Evolutionary conservation across 2,797 vertebrate species (phyloP), one percentile per base, ranked within the genome.

Genomic region (Lutjanus campechanus): DNA sequence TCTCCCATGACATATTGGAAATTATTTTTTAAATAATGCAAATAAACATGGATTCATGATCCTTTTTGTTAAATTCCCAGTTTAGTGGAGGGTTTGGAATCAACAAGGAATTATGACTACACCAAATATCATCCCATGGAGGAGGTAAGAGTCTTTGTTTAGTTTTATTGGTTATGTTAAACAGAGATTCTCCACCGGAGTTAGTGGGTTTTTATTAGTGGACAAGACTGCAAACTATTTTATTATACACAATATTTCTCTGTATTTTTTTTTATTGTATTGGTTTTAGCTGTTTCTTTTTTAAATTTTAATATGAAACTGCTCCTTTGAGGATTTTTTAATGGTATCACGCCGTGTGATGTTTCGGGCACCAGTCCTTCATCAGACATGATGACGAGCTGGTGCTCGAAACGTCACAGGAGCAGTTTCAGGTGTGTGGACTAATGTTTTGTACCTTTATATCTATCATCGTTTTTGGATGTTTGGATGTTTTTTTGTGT

Each of bases 81-180:
- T 46, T 77, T 56, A 50, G 55, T 54, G 11, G 74, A 77, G 49
- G 46, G 41, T 40, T 55, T 58, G 1, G 69, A 67, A 17, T 53
- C 49, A 20, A 66, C 47, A 13, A 2, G 1, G 43, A 79, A 13
- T 36, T 90, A 92, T 70, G 17, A 88, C 53, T 94, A 93, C 81
- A 92, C 89, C 50, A 92, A 78, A 53, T 93, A 93, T 51, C 90
- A 94, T 73, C 58, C 76, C 17, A 91, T 93, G 88, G 70, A 84
- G 12, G 89, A 92, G 85, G 92, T 92, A 69, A 77, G 80, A 55
- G 25, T 25, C 25, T 25, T 25, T 25, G 25, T 25, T 7, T n/a
- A 20, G 5, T 55, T 22, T 25, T 29, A 29, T 29, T 36, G 13
- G 22, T 10, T 2, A 19, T 7, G 8, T 19, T 50, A 50, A 13